phyloP scores from a whole-genome alignment of 2,797 vertebrate species.

The Enteromius fasciolatus region DNA sequence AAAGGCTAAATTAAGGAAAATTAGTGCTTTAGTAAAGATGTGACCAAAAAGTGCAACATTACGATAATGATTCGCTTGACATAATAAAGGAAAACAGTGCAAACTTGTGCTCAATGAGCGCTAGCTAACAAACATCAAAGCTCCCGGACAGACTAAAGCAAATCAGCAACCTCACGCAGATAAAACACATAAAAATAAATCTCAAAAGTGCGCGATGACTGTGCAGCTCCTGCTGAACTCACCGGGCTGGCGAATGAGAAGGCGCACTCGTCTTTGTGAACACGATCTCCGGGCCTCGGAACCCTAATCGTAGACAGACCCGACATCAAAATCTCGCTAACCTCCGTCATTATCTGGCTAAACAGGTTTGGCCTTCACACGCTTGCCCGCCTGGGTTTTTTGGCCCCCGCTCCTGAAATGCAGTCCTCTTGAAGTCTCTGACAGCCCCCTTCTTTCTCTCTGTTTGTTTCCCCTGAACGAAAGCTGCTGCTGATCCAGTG shows the following conservation, averaged over 20 bases:
- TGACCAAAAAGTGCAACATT: constrained; percentile 17
- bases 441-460: constrained; percentile 45
- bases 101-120: constrained; percentile 23
- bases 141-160: not conserved
- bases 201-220: constrained; percentile 6
- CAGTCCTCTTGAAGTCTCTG: constrained; percentile 50
- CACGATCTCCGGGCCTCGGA: constrained; percentile 94
- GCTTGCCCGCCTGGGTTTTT: constrained; percentile 62
- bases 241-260: constrained; percentile 97
- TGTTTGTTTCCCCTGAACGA: constrained; percentile 54
- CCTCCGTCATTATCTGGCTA: constrained; percentile 82
- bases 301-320: constrained; percentile 94
- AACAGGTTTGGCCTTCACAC: constrained; percentile 60
- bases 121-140: constrained; percentile 11
- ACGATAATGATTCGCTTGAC: constrained; percentile 17
- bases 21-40: not conserved
- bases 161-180: not conserved
- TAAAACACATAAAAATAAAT: not conserved
- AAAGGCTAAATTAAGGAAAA: no score
- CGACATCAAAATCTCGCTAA: constrained; percentile 92
- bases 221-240: constrained; percentile 67
- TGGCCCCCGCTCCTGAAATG: constrained; percentile 63
- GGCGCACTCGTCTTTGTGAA: constrained; percentile 99
- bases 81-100: constrained; percentile 6
- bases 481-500: constrained; percentile 65